Percentiles rank a stretch among this genome's conserved stretches.
Evolutionary conservation across 2,113 vertebrate species (phyloP).

Genomic region (Ceratotherium simum): DNA sequence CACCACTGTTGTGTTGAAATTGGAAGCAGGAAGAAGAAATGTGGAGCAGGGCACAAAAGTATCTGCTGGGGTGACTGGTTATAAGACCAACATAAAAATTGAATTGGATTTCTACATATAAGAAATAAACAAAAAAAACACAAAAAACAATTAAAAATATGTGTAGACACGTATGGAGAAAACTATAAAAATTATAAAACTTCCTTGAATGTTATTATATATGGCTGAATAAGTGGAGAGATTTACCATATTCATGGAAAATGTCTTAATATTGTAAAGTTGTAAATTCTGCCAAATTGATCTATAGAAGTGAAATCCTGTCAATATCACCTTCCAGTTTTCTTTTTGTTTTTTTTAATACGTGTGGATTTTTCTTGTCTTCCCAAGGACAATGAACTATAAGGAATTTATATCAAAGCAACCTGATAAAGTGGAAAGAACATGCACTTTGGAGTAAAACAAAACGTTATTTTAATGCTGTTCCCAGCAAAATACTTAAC

Average conservation of each 20-base stretch:
- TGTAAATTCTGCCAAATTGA: neutral
- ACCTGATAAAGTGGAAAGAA: neutral
- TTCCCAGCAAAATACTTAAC: constrained; percentile 32
- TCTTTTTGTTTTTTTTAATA: neutral
- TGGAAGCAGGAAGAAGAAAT: neutral
- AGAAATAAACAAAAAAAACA: neutral
- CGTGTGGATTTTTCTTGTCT: constrained; percentile 16
- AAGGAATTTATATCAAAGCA: constrained; percentile 46
- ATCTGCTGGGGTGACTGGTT: neutral
- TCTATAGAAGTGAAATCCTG: neutral
- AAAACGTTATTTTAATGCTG: constrained; percentile 50
- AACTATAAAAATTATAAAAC: neutral
- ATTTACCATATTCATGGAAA: neutral
- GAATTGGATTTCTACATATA: neutral
- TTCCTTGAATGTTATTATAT: neutral
- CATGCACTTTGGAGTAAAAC: neutral
- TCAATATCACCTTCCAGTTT: neutral
- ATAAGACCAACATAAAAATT: neutral
- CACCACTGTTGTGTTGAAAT: neutral
- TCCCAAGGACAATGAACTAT: constrained; percentile 2
- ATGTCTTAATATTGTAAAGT: neutral
- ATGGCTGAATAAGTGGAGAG: neutral
- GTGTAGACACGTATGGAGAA: neutral
- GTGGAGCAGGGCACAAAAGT: neutral
- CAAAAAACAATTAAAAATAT: neutral